Conservation (phyloP, 2,888 invertebrate genomes). For the Belgica antarctica region DNA sequence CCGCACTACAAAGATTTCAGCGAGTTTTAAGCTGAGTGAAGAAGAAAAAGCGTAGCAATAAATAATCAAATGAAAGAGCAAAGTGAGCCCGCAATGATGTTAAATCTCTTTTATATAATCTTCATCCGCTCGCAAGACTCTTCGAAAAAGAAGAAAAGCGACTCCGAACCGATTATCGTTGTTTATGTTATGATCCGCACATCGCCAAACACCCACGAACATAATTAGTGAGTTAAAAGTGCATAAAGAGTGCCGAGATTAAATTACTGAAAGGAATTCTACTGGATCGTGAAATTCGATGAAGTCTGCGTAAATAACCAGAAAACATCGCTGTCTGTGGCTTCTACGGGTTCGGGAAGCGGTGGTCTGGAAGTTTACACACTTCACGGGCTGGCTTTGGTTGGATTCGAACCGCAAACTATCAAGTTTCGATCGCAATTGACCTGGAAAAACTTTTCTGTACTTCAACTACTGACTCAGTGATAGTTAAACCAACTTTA, state of each 20-base stretch:
- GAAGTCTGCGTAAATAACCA: too few species aligned
- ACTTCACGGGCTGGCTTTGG: too few species aligned
- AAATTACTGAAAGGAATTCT: constrained; percentile 2
- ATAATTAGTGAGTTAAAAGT: constrained; percentile 26
- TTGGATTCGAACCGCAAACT: too few species aligned
- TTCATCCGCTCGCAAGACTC: constrained; percentile 32
- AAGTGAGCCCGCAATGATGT: constrained; percentile 38
- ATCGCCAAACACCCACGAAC: constrained; percentile 23
- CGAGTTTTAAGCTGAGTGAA: neutral
- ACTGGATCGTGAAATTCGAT: neutral
- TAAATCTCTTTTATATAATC: constrained; percentile 33
- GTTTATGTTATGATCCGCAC: constrained; percentile 14
- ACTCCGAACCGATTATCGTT: constrained; percentile 28
- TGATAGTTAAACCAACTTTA: too few species aligned
- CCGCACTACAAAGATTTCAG: neutral
- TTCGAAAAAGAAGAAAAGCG: neutral
- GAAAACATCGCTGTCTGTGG: too few species aligned
- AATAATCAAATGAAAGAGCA: constrained; percentile 36
- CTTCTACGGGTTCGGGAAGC: too few species aligned
- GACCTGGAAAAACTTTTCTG: too few species aligned
- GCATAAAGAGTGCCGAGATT: neutral
- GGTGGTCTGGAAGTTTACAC: too few species aligned
- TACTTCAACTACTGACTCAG: too few species aligned
- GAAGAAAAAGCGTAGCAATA: constrained; percentile 26
- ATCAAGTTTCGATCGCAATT: too few species aligned